Conservation (phyloP, 2,797 vertebrate genomes). For the Halcyon chelicuti region DNA sequence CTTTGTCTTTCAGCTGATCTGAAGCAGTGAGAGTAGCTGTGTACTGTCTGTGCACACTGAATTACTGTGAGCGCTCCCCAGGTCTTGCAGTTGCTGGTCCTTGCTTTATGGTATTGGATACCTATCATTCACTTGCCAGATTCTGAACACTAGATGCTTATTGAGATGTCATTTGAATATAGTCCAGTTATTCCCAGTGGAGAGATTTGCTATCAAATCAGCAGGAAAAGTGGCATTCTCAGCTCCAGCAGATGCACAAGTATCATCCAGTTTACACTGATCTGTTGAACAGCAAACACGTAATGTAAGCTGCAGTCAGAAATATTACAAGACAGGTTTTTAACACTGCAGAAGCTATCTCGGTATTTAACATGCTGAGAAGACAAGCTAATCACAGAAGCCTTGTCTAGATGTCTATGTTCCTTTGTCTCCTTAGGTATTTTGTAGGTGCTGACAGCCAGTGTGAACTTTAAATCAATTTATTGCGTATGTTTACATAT, state of each 20-base stretch:
- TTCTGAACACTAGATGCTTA: neutral
- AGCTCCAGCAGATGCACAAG: neutral
- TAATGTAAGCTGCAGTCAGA: neutral
- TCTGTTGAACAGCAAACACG: neutral
- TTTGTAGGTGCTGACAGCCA: neutral
- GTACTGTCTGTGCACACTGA: fast-evolving
- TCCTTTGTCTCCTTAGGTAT: constrained; percentile 5
- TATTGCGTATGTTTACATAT: constrained; percentile 1
- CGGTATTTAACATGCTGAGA: neutral
- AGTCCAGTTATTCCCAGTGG: neutral
- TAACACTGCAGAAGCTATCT: neutral
- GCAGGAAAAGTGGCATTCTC: neutral
- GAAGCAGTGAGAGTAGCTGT: neutral
- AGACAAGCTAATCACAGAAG: neutral
- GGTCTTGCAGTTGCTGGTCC: neutral
- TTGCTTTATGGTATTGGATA: neutral
- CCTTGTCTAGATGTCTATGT: constrained; percentile 7
- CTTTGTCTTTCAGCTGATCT: neutral
- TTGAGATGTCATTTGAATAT: neutral
- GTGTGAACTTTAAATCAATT: constrained; percentile 52
- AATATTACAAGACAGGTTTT: neutral
- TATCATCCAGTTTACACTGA: constrained; percentile 5
- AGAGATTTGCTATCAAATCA: neutral
- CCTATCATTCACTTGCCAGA: neutral
- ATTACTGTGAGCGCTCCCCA: neutral